Evolutionary conservation across 2,888 invertebrate species (phyloP).

Genomic region (Orthosia incerta): DNA sequence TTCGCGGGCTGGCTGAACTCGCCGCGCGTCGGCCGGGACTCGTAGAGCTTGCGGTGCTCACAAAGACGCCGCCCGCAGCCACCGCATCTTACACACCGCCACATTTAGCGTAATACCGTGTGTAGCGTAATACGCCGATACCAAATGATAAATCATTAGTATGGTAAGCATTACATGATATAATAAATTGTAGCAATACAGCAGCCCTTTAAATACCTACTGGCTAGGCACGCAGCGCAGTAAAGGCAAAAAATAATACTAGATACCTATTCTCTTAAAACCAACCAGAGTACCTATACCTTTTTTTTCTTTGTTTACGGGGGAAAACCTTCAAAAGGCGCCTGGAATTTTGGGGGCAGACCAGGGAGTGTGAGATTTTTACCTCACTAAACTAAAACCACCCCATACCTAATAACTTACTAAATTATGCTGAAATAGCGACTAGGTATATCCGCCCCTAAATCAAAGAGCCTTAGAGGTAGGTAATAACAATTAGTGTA

Average conservation of each 20-base stretch:
- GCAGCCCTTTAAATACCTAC: constrained; percentile 18
- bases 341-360: no score
- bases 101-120: constrained; percentile 64
- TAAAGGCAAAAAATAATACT: neutral
- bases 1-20: constrained; percentile 68
- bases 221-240: constrained; percentile 7
- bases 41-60: constrained; percentile 65
- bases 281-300: neutral
- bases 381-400: no score
- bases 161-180: constrained; percentile 62
- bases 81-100: constrained; percentile 67
- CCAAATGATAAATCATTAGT: constrained; percentile 66
- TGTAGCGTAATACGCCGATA: constrained; percentile 58
- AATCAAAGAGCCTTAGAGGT: neutral
- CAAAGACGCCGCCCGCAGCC: constrained; percentile 67
- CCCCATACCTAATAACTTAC: neutral
- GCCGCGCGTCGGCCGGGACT: constrained; percentile 42
- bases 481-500: neutral
- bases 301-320: no score
- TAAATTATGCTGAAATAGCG: neutral
- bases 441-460: no score
- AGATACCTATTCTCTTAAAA: neutral
- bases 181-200: constrained; percentile 27
- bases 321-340: no score
- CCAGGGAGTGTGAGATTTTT: no score